Percentiles rank a stretch among this genome's conserved stretches.
Conservation (phyloP, 2,888 invertebrate genomes). For the Syritta pipiens region DNA sequence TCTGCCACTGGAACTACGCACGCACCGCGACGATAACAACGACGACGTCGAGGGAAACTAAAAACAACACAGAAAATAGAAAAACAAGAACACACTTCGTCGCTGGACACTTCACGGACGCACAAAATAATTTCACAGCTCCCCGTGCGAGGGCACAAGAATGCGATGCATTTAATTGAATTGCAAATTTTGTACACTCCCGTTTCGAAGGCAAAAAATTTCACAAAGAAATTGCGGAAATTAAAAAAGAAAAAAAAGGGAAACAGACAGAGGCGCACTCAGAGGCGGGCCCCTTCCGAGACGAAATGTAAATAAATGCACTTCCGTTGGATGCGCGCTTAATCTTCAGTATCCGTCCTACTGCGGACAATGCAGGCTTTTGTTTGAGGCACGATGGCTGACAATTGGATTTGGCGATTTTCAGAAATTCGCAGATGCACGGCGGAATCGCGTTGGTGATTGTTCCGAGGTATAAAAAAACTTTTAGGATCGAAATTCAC, state of each 20-base stretch:
- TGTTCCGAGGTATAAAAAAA: constrained; percentile 8
- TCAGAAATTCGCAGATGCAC: constrained; percentile 3
- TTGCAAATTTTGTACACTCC: constrained; percentile 31
- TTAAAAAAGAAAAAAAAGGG: too few species aligned
- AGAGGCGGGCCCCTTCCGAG: background rate
- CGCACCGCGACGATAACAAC: background rate
- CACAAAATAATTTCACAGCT: constrained; percentile 31
- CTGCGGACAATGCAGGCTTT: constrained; percentile 2
- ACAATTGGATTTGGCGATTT: background rate
- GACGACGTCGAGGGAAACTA: background rate
- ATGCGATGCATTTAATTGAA: constrained; percentile 10
- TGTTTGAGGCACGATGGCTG: background rate
- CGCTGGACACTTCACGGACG: background rate
- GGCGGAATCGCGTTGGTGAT: constrained; percentile 20
- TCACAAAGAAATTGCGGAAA: constrained; percentile 31
- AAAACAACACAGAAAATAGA: constrained; percentile 20
- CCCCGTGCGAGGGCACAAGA: background rate
- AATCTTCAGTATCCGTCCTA: constrained; percentile 32
- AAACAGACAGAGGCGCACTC: constrained; percentile 20
- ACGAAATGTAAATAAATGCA: constrained; percentile 62
- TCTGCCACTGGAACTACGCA: constrained; percentile 34
- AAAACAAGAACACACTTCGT: background rate
- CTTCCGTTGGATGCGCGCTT: constrained; percentile 26
- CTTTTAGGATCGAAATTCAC: constrained; percentile 20
- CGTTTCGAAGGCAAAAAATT: background rate